These are phyloP conservation scores for Paralvinella palmiformis DNA, from an alignment of 1,140 invertebrate species.

Conservation along the genomic window DNA sequence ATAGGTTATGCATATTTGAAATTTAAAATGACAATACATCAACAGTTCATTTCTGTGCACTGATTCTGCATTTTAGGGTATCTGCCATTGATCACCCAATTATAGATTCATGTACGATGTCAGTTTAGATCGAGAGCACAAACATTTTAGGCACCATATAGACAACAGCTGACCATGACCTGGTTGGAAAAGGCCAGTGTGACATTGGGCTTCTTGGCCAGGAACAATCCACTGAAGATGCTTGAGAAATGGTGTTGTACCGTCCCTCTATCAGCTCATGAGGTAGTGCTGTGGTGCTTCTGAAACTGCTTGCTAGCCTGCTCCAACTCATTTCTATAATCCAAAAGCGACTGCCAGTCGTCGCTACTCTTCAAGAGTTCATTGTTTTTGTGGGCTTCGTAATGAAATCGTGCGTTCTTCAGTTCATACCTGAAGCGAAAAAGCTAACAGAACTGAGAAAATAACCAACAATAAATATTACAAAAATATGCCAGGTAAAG, in stretches of 20 bases:
- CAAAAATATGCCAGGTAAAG: constrained; percentile 3
- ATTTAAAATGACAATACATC: no score
- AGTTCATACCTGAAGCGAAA: constrained; percentile 28
- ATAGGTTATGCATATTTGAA: no score
- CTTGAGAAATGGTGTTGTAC: background rate
- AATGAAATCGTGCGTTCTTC: constrained; percentile 29
- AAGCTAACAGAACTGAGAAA: background rate
- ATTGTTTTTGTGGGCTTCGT: constrained; percentile 35
- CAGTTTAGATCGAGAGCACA: no score
- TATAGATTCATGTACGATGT: no score
- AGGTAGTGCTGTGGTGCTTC: background rate
- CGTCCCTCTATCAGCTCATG: background rate
- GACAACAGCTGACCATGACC: no score
- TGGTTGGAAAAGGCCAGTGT: no score
- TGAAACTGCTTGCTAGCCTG: constrained; percentile 8
- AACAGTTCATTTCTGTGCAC: no score
- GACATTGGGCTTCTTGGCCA: no score
- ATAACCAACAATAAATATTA: background rate
- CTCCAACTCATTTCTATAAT: constrained; percentile 28
- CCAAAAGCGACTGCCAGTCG: constrained; percentile 29
- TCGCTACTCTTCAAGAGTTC: constrained; percentile 25
- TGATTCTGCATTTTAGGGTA: no score
- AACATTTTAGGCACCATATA: no score
- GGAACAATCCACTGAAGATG: no score
- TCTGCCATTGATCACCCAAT: no score